phyloP scores from a whole-genome alignment of 2,797 vertebrate species.

The Micropoecilia bifurca region DNA sequence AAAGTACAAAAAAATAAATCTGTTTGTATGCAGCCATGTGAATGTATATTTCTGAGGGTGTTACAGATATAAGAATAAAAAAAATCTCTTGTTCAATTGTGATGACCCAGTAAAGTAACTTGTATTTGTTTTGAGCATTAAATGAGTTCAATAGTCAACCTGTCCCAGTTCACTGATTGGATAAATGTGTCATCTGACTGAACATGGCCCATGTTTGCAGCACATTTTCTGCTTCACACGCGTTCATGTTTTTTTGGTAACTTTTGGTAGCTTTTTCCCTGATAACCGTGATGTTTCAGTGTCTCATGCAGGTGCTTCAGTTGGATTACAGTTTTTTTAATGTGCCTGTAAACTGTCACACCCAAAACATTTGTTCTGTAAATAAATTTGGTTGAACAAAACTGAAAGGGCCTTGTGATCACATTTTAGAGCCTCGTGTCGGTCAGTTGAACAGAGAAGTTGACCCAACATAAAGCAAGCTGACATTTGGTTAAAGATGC shows the following conservation, averaged over 20 bases:
- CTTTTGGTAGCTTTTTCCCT: slow-evolving; percentile 25
- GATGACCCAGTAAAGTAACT: slow-evolving; percentile 86
- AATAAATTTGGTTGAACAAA: slow-evolving; percentile 34
- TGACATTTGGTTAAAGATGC: neutral
- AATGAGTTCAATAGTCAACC: slow-evolving; percentile 84
- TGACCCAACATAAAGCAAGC: neutral
- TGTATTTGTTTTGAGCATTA: slow-evolving; percentile 87
- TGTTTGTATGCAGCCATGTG: slow-evolving; percentile 81
- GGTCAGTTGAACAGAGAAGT: neutral
- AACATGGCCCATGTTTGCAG: slow-evolving; percentile 40
- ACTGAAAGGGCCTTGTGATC: slow-evolving; percentile 1
- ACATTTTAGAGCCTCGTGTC: neutral
- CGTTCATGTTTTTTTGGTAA: slow-evolving; percentile 41
- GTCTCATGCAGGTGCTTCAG: slow-evolving; percentile 29
- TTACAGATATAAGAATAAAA: slow-evolving; percentile 74
- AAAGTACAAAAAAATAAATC: slow-evolving; percentile 68
- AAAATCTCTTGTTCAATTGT: slow-evolving; percentile 81
- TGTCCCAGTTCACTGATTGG: slow-evolving; percentile 73
- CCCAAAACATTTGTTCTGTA: slow-evolving; percentile 29
- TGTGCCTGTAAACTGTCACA: slow-evolving; percentile 34
- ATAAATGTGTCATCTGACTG: slow-evolving; percentile 53
- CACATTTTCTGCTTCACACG: slow-evolving; percentile 33
- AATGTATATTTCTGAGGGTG: slow-evolving; percentile 86
- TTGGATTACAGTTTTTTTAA: slow-evolving; percentile 20
- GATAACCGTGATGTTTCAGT: slow-evolving; percentile 30